Base-by-base conservation (phyloP, 92 coral and sea anemone species). In the Porites rus region DNA sequence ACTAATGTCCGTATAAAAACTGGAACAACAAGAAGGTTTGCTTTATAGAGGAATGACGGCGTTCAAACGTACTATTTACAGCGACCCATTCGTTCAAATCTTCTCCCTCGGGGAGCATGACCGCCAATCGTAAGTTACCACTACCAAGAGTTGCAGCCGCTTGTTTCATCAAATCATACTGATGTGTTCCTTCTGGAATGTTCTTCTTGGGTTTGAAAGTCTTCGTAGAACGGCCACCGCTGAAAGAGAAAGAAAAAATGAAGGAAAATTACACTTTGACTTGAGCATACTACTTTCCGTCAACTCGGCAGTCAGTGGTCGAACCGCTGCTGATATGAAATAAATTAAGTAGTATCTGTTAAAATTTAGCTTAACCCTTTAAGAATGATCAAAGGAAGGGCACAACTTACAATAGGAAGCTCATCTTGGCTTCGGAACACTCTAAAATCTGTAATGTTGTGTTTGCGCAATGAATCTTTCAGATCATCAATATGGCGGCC, bases 1-100 rank as follows among this genome's bases (percentile, higher is more conserved):
- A 56, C 61, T 56, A 2, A 56, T 56, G 11, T 56, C 7, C 61
- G 2, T 10, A 10, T 10, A 56, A 9, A 8, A 56, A 14, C 13
- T 11, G 14, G 16, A 10, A 14, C 13, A 14, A 10, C 16, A 10
- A 56, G 16, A 56, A 8, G 11, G 12, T 56, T 56, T 56, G 7
- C 16, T 56, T 10, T 13, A 67, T 28, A 20, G 50, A 66, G 73
- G 69, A 67, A 18, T 9, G 56, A 62, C 25, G 54, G 28, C 51
- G 46, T 10, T 69, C 20, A 58, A 78, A 58, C 77, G 88, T 79
- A 97, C 99, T 97, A 68, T 97, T 97, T 9, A 97, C 99, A 66
- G 99, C 99, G 8, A 97, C 99, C 99, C 99, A 97, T 95, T 97
- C 99, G 92, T 97, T 97, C 21, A 97, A 81, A 88, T 97, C 99